Percentiles rank a stretch among this genome's conserved stretches.
These are phyloP conservation scores for Phaethornis superciliosus DNA, from an alignment of 2,113 vertebrate species.

Conservation along the genomic window DNA sequence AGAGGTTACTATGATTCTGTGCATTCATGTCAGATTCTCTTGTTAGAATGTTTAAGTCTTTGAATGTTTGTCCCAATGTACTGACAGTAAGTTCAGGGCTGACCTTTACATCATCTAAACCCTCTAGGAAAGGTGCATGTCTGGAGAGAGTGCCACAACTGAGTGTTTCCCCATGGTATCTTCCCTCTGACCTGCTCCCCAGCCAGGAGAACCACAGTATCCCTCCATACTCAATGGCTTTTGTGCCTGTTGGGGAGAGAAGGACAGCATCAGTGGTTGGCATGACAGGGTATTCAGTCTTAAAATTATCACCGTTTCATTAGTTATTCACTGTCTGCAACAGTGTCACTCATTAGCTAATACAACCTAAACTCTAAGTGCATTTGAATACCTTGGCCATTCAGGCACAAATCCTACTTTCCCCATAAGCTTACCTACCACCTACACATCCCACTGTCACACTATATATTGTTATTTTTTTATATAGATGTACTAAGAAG, in stretches of 20 bases:
- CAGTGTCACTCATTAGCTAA: neutral
- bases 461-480: neutral
- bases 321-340: neutral
- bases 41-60: neutral
- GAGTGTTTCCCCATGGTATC: neutral
- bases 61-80: neutral
- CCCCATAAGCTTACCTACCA: neutral
- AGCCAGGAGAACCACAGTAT: neutral
- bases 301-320: neutral
- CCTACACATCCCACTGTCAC: neutral
- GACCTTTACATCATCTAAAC: neutral
- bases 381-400: neutral
- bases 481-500: neutral
- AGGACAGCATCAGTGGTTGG: neutral
- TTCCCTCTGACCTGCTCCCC: neutral
- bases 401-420: neutral
- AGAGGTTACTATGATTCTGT: neutral
- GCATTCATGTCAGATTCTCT: accelerated
- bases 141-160: neutral
- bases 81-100: neutral
- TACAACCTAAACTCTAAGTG: neutral
- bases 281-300: neutral
- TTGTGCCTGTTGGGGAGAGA: neutral
- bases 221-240: neutral
- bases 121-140: neutral